Evolutionary conservation across 2,797 vertebrate genomes (phyloP), one percentile per base, ranked within the genome.

Genomic region (Premnoplex brunnescens): DNA sequence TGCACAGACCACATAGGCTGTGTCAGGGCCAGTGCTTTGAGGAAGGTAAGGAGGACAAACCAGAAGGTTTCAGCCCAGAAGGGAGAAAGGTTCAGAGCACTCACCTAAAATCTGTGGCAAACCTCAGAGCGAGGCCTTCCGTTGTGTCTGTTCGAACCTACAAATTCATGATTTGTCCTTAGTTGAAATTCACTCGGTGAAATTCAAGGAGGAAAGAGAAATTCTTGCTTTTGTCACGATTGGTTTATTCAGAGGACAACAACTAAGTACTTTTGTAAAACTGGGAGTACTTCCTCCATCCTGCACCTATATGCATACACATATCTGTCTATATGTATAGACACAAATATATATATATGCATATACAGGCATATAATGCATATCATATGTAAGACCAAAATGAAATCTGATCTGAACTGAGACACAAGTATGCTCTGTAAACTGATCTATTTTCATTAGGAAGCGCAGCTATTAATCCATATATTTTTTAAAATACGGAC

Each of bases 111-210:
- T 77, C 49, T 34, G 28, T 89, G 46, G 58, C 39, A 83, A 92
- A 95, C 49, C 26, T 89, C 71, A 49, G 49, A 81, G 66, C 85
- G 46, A 92, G 88, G 87, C 91, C 66, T 78, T 90, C 43, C 26
- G 3, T 15, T 74, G 24, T 36, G 39, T 36, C 66, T 43, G 41
- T 74, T 68, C 34, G 82, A 73, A 79, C 11, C 27, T 80, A 27
- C 13, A 85, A 56, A 62, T 84, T 71, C n/a, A 28, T 46, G 9
- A 58, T 69, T 58, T 36, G 24, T 37, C 30, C 54, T 73, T 20
- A 27, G 48, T 55, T 72, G 58, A 84, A 64, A 36, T 75, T 66
- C 58, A 55, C 32, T 72, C 4, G 22, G 15, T 75, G 46, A 86
- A 89, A 60, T 93, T 88, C 37, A 30, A 55, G 55, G 79, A 52